These are phyloP conservation scores for Tineola bisselliella DNA, from an alignment of 2,888 invertebrate genomes.

Conservation along the genomic window DNA sequence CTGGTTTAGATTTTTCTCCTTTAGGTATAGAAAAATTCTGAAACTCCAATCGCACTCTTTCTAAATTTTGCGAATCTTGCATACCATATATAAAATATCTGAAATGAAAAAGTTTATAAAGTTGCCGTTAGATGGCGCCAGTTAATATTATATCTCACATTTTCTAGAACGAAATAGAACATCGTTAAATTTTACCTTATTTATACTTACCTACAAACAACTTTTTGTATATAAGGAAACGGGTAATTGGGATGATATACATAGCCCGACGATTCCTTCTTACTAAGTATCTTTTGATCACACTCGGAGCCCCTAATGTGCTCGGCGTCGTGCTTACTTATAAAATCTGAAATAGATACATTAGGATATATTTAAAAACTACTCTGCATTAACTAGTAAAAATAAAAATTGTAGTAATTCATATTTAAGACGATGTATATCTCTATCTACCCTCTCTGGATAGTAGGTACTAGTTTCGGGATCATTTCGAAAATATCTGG, in stretches of 20 bases:
- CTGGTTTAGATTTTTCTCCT: conserved; percentile 76
- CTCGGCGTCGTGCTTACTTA: conserved; percentile 91
- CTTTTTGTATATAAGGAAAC: conserved; percentile 93
- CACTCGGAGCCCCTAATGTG: conserved; percentile 98
- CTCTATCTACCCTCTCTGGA: no score
- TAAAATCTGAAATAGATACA: conserved; percentile 75
- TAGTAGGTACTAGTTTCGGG: no score
- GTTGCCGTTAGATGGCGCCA: no score
- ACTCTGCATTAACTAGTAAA: no score
- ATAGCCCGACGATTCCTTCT: conserved; percentile 89
- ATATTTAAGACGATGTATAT: no score
- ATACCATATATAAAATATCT: conserved; percentile 97
- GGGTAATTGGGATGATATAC: conserved; percentile 98
- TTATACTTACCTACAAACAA: conserved; percentile 82
- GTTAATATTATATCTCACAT: no score
- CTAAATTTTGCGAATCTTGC: conserved; percentile 96
- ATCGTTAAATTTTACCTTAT: no score
- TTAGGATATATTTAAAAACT: conserved; percentile 15
- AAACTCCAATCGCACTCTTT: conserved; percentile 91
- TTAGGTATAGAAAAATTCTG: conserved; percentile 90
- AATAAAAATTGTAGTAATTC: no score
- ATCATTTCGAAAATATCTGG: no score
- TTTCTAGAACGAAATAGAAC: no score
- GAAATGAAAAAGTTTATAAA: conserved; percentile 23
- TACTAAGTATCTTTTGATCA: conserved; percentile 96